Percentiles rank a stretch among this genome's conserved stretches.
Conservation (phyloP, 2,888 invertebrate genomes). For the Margaritifera margaritifera region DNA sequence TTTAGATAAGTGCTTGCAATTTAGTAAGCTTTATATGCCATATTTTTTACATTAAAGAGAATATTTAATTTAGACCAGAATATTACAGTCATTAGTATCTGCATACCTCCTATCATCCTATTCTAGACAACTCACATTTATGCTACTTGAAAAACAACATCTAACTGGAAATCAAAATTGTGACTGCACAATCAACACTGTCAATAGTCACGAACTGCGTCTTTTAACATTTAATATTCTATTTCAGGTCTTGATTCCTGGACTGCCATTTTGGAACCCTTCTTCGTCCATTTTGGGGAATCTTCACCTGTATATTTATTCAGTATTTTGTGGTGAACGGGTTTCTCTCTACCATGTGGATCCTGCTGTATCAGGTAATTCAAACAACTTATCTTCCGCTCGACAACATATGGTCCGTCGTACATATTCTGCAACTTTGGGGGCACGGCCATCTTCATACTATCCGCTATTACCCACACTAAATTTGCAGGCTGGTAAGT, state of each 20-base stretch:
- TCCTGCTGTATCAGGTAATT: conserved; percentile 17
- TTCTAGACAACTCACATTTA: no score
- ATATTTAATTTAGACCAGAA: no score
- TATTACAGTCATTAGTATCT: no score
- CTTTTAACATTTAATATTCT: neutral
- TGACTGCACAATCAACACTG: no score
- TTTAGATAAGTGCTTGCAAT: no score
- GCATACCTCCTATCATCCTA: no score
- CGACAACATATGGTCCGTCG: conserved; percentile 25
- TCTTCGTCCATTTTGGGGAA: conserved; percentile 8
- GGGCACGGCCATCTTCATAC: conserved; percentile 15
- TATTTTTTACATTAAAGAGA: no score
- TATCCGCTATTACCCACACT: conserved; percentile 27
- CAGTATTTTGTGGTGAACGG: conserved; percentile 23
- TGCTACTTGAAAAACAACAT: no score
- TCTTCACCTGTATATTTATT: conserved; percentile 19
- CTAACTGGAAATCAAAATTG: no score
- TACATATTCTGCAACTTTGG: conserved; percentile 22
- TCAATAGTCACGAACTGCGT: no score
- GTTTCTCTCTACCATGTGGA: conserved; percentile 3
- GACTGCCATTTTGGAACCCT: neutral
- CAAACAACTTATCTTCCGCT: conserved; percentile 9
- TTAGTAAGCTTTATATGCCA: no score
- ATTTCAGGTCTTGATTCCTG: neutral
- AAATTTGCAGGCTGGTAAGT: conserved; percentile 19